Evolutionary conservation across 2,888 invertebrate genomes (phyloP), one percentile per base, ranked within the genome.

Genomic region (Sphaerophoria taeniata): DNA sequence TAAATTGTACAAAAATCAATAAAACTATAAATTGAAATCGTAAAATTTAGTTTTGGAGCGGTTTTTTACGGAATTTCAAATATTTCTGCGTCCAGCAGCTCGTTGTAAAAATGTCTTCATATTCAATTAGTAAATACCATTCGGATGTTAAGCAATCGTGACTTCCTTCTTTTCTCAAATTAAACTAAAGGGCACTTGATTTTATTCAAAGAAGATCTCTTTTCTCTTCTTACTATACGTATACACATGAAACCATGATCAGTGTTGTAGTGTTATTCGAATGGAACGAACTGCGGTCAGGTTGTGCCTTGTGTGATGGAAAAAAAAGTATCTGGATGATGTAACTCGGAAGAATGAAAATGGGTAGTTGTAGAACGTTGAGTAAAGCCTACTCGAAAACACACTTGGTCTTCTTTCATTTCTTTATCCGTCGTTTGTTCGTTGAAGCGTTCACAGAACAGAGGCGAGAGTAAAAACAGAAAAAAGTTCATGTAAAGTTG

Each of bases 161-260:
- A 74, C 74, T 80, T 74, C 80, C 79, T 80, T 14, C 61, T 74
- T 74, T 61, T 70, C 47, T 74, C 55, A 31, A 70, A 74, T 74
- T 74, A 34, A 61, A 43, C 47, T 33, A 45, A 45, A 80, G 56
- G 24, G 34, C 67, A 79, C 73, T 79, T 79, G 78, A 63, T 51
- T 78, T 24, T 24, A 53, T 65, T 58, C 5, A 71, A 11, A 39
- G 36, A 34, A 36, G n/a, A 16, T 4, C 2, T 11, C 16, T 58
- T 7, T 61, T 24, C 24, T 24, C 24, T 24, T 24, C 24, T 24
- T 24, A 2, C 24, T 24, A 24, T 24, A 24, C 24, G 1, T 34
- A 36, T 31, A 49, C 16, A 36, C 24, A 61, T 43, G 74, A 56
- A 43, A 24, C 24, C 24, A 24, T 24, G 24, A 24, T 24, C 24